Evolutionary conservation across 2,797 vertebrate species (phyloP), one percentile per base, ranked within the genome.

Genomic region (Poecilia wingei): DNA sequence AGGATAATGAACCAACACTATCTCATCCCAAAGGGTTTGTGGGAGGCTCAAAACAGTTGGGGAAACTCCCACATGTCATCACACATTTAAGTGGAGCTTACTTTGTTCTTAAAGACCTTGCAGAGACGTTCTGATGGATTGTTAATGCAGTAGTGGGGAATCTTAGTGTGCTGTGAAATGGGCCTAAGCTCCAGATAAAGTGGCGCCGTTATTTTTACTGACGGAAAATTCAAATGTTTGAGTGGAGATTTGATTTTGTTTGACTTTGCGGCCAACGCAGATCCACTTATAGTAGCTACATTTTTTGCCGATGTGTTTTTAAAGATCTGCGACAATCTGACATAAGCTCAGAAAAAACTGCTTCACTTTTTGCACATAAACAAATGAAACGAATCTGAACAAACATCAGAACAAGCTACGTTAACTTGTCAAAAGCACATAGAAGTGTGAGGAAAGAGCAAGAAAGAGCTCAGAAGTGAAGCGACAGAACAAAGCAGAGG

Each of bases 401-500:
- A 71, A 49, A 76, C 46, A 84, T 18, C 57, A 59, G 87, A 6
- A 69, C 53, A 79, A 86, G 46, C 25, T 74, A 70, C 82, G 82
- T 84, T 41, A 39, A 76, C 83, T 51, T 77, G 82, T 84, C 72
- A 77, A 75, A 77, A 73, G 75, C 4, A 78, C 39, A n/a, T 3
- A 41, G 68, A 78, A n/a, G 43, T 66, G 39, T 46, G 43, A 69
- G 31, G 25, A 77, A 77, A 85, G 73, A 64, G 75, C 78, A 82
- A 82, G 74, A 59, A 79, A 46, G 31, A 68, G 80, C 68, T 74
- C 47, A 9, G 72, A 61, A 68, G 71, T 45, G 53, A 78, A 84
- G 81, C 76, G 9, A 73, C 59, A 79, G 77, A 89, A 88, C 86
- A 90, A 90, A 88, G 83, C 81, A 57, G 86, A 82, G 74, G 73